Evolutionary conservation across 64 coral and sea anemone genomes (phyloP).

Genomic region (Platygyra sinensis): DNA sequence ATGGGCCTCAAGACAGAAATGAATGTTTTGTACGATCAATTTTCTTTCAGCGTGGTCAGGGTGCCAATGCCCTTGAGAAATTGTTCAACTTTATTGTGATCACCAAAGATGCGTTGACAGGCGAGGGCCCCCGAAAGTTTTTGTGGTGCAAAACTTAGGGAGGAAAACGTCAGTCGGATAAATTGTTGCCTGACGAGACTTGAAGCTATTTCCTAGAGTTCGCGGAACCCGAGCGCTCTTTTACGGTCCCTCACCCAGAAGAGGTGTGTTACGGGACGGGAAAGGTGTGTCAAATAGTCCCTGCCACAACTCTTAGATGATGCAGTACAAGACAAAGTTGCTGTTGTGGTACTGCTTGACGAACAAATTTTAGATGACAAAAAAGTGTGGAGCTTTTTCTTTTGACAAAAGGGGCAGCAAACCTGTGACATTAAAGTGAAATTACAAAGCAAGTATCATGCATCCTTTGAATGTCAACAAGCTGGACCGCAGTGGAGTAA

Average conservation of each 20-base stretch:
- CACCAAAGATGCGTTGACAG: slow-evolving; percentile 4
- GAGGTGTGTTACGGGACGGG: neutral
- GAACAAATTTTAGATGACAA: neutral
- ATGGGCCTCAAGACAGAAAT: neutral
- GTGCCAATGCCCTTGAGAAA: slow-evolving; percentile 36
- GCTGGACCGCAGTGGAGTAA: neutral
- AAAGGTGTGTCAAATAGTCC: neutral
- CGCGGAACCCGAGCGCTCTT: neutral
- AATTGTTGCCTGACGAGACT: slow-evolving; percentile 4
- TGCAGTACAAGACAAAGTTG: neutral
- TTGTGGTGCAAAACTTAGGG: slow-evolving; percentile 36
- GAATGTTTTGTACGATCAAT: slow-evolving; percentile 34
- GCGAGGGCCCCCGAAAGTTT: neutral
- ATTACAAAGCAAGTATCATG: slow-evolving; percentile 5
- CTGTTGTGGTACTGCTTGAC: neutral
- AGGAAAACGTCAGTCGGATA: slow-evolving; percentile 6
- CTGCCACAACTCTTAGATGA: neutral
- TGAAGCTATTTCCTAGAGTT: neutral
- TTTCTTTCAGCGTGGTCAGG: slow-evolving; percentile 36
- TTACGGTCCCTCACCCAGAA: neutral
- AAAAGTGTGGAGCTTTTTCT: neutral
- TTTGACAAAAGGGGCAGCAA: neutral
- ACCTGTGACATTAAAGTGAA: neutral
- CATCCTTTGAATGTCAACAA: neutral
- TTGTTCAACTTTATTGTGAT: slow-evolving; percentile 52